Evolutionary conservation across 2,113 vertebrate genomes (phyloP).

Genomic region (Fregata magnificens): DNA sequence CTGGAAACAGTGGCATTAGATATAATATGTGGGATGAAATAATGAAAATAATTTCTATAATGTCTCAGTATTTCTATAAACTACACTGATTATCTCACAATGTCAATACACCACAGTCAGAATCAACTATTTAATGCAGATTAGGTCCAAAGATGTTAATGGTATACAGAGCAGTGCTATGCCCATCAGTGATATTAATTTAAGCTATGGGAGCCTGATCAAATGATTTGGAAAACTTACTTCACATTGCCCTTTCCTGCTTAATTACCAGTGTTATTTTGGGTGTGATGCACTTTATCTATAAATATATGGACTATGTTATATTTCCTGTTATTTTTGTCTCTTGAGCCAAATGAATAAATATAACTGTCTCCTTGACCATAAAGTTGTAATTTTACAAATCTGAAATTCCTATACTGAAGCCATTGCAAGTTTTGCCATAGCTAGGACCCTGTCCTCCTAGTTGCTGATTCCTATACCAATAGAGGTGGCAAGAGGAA

Average conservation of each 20-base stretch:
- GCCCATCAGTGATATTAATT: neutral
- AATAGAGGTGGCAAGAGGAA: neutral
- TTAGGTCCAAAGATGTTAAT: neutral
- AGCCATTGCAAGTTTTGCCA: neutral
- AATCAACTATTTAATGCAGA: neutral
- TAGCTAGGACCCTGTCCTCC: neutral
- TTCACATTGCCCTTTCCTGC: neutral
- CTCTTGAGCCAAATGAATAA: neutral
- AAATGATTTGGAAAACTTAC: neutral
- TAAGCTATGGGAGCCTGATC: neutral
- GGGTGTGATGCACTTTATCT: neutral
- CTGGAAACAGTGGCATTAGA: neutral
- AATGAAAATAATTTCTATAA: neutral
- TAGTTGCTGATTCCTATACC: neutral
- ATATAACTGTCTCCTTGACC: neutral
- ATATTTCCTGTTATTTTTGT: neutral
- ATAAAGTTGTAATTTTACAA: neutral
- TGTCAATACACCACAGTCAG: neutral
- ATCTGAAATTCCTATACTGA: neutral
- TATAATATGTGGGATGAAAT: neutral
- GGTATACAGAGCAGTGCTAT: neutral
- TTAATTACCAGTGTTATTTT: neutral
- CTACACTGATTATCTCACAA: neutral
- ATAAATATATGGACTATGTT: neutral
- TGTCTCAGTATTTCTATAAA: neutral